A percentile compares a stretch with the other conserved stretches of the same genome.
Conservation (phyloP, 1,140 invertebrate species). For the Hirudo medicinalis region DNA sequence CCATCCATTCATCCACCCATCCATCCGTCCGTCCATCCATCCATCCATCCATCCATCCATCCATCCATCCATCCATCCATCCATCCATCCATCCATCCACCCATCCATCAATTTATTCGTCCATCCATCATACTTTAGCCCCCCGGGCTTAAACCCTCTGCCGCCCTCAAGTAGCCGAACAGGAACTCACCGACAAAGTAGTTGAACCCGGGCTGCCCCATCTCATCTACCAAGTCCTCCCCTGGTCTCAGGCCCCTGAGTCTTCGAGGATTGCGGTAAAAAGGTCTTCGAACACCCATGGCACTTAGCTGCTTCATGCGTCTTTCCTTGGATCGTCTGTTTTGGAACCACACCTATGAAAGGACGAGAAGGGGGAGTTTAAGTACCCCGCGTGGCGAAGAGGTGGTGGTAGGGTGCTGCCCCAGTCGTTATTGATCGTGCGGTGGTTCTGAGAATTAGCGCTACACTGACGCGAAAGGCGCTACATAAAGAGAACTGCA, state of each 20-base stretch:
- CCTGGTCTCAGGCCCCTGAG: conserved; percentile 42
- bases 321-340: conserved; percentile 49
- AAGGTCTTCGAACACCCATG: conserved; percentile 42
- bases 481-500: too few species aligned
- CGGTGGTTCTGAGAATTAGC: neutral
- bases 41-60: conserved; percentile 7
- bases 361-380: conserved; percentile 8
- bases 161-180: neutral
- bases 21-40: too few species aligned
- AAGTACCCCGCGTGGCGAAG: neutral
- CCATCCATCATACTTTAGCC: neutral
- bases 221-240: conserved; percentile 35
- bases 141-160: neutral
- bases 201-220: conserved; percentile 37
- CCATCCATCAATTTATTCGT: neutral
- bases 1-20: conserved; percentile 11
- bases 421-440: neutral
- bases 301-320: conserved; percentile 49
- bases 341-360: conserved; percentile 56
- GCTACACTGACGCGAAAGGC: neutral
- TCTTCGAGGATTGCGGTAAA: conserved; percentile 44
- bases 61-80: conserved; percentile 14
- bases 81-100: neutral
- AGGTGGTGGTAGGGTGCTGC: too few species aligned
- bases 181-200: conserved; percentile 39